Evolutionary conservation across 1,140 invertebrate genomes (phyloP), one percentile per base, ranked within the genome.

Genomic region (Drosophila saltans): DNA sequence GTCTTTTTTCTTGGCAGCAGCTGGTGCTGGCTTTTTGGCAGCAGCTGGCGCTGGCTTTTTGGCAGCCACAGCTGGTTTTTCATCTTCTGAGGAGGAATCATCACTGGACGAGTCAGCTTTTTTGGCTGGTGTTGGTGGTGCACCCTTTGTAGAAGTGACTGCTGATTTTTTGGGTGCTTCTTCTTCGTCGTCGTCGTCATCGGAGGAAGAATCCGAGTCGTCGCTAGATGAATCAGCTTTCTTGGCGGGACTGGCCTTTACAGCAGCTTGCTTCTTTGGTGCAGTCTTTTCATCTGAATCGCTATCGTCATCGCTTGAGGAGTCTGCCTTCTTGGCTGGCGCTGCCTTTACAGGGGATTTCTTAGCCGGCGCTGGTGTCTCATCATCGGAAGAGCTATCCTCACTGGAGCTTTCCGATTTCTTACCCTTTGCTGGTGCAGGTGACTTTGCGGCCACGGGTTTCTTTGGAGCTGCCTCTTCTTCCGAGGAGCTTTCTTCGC

Each of bases 301-400:
- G 40, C 71, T 75, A 10, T 93, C 91, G 21, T 93, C 91, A 0
- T 73, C 70, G 21, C 83, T 82, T 30, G 93, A 92, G 0, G 80
- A 69, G 7, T 55, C 66, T 3, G 56, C 72, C 78, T 67, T 78
- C 75, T 85, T 69, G 70, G 77, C 33, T 6, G 69, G 52, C 8
- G 55, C 63, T 64, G 69, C 11, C 43, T 72, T 72, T 3, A 57
- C 36, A 24, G 68, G 43, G 16, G 73, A 4, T 69, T 91, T 78
- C 60, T 78, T 77, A 39, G 73, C 59, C 55, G 75, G 24, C 11
- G 65, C 28, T 28, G 67, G 76, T 3, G 56, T 58, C 28, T 76
- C 65, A 9, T 82, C 76, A 11, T 81, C 78, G 5, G 73, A 80
- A n/a, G 73, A 77, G 66, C 80, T 88, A 3, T 93, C 92, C 1